Conservation (phyloP, 2,888 invertebrate species). For the Metallyticus violacea region DNA sequence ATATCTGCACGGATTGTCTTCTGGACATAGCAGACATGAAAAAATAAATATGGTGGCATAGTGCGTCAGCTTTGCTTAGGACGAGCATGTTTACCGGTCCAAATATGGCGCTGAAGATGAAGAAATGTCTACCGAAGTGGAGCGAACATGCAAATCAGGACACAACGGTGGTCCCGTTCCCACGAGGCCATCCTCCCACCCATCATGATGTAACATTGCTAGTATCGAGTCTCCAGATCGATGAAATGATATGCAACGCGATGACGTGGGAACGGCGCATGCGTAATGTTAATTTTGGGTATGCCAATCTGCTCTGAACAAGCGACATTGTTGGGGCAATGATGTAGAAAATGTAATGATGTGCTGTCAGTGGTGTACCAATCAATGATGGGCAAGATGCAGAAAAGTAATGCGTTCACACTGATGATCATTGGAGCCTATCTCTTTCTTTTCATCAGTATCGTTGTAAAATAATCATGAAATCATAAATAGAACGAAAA, state of each 20-base stretch:
- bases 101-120: background rate
- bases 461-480: no score
- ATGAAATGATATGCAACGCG: background rate
- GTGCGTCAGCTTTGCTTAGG: background rate
- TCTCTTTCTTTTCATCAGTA: no score
- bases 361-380: background rate
- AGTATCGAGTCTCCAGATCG: background rate
- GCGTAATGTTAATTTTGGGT: background rate
- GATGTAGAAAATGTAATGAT: background rate
- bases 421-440: no score
- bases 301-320: background rate
- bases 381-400: background rate
- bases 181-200: background rate
- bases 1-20: background rate
- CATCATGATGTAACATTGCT: background rate
- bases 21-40: background rate
- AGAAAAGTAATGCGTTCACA: no score
- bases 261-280: background rate
- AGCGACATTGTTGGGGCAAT: background rate
- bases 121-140: background rate
- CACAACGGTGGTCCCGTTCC: background rate
- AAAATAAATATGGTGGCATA: background rate
- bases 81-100: background rate
- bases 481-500: no score
- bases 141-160: background rate